Evolutionary conservation across 2,113 vertebrate species (phyloP), one percentile per base, ranked within the genome.

Genomic region (Antechinus flavipes): DNA sequence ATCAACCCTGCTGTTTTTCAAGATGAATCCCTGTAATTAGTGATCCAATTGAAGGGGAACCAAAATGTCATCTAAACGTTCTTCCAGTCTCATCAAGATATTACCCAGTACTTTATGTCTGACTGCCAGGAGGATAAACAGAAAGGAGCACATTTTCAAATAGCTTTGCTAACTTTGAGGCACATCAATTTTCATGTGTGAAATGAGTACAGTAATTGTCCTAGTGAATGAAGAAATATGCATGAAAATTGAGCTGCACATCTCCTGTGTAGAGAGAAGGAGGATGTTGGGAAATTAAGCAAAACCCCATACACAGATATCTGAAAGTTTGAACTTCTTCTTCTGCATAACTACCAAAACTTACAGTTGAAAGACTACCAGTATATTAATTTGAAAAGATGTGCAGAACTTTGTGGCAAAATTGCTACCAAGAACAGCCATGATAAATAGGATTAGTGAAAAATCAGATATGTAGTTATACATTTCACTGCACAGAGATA

Each of bases 41-140:
- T 84, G 8, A 95, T 94, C 93, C 94, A 91, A 95, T 95, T 95
- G 94, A 92, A 96, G 35, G 90, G 49, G 55, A 92, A 93, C 35
- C 68, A 35, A 96, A 96, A 93, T 96, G 27, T 84, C 54, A 94
- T 90, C 89, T 94, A 91, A 16, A 93, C 93, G 49, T 84, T 94
- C 55, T 52, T 95, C 26, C 91, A n/a, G 91, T 96, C 61, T 96
- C 56, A 89, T 95, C 54, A 94, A 93, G 26, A 93, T 95, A 93
- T 94, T 96, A 96, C 61, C 52, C 52, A 90, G 25, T 76, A 53
- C 90, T 91, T 94, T 96, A 95, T 96, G 96, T 96, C 90, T 96
- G 56, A 91, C 53, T 97, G 54, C 91, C 93, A 96, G 91, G n/a
- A 95, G 93, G 96, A 2, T 94, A 97, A 97, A 96, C 89, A 96